These are phyloP conservation scores for Pimpla rufipes DNA, from an alignment of 2,888 invertebrate species.

Conservation along the genomic window DNA sequence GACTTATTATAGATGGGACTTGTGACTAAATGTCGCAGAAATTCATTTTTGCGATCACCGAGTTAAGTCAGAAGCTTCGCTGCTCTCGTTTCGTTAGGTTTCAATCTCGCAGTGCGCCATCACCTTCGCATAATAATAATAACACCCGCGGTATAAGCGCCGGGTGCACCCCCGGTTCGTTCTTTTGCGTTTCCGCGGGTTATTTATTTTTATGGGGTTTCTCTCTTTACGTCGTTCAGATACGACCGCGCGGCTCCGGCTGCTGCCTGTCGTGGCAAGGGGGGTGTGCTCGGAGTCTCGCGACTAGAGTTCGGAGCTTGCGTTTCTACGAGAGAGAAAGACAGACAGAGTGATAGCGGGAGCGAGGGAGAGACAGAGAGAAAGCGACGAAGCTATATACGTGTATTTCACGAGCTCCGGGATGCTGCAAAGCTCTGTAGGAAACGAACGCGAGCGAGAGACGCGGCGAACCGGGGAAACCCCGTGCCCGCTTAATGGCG, in stretches of 20 bases:
- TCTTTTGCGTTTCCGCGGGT: conserved; percentile 75
- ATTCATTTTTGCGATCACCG: background rate
- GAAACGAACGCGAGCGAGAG: conserved; percentile 52
- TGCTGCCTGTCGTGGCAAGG: conserved; percentile 40
- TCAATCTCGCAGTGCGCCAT: conserved; percentile 4
- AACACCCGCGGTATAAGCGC: conserved; percentile 42
- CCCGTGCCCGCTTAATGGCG: conserved; percentile 84
- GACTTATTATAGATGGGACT: background rate
- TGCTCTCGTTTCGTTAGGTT: conserved; percentile 7
- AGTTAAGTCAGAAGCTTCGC: background rate
- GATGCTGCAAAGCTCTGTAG: conserved; percentile 54
- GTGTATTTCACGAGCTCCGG: conserved; percentile 8
- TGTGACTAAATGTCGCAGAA: background rate
- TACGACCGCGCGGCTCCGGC: conserved; percentile 61
- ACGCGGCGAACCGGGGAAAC: conserved; percentile 71
- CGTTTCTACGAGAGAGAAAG: conserved; percentile 22
- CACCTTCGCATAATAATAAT: conserved; percentile 48
- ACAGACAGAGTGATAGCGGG: background rate
- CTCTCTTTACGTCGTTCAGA: conserved; percentile 71
- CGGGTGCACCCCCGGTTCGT: conserved; percentile 21
- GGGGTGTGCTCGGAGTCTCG: conserved; percentile 36
- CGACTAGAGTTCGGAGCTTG: conserved; percentile 43
- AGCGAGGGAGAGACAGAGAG: background rate
- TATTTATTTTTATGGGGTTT: conserved; percentile 84
- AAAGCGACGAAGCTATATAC: background rate